Base-by-base conservation (phyloP, 2,797 vertebrate genomes). In the Serranus cabrilla region DNA sequence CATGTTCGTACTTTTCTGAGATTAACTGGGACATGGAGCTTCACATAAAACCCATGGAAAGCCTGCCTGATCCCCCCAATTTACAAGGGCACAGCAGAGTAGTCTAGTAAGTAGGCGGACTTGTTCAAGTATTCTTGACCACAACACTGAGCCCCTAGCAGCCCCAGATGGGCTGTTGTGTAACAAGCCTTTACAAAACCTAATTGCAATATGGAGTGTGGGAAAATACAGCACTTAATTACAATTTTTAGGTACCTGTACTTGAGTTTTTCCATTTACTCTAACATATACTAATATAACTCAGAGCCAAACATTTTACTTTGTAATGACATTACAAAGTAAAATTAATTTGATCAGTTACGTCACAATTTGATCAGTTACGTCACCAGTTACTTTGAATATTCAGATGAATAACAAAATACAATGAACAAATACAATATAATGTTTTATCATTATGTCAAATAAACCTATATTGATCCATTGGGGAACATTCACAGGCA, bases 21-120 rank as follows among this genome's bases (percentile, higher is more conserved):
- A 68, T n/a, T 13, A 46, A 61, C 58, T 61, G 42, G 39, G 8
- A 59, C 42, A 61, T 13, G 17, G 58, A 25, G 42, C 23, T n/a
- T 61, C 23, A 46, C 12, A 61, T 31, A 46, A 61, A 60, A n/a
- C 10, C 46, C n/a, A n/a, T 6, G 5, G 23, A 61, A 51, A 51
- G 34, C 47, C 31, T 39, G 20, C 12, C 31, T 25, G 54, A 25
- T 57, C 20, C 20, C 14, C 43, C 16, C 11, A 37, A 2, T 45
- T 45, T 45, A 45, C 10, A 31, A 46, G n/a, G 4, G 14, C 2
- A 4, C 3, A 17, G 52, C 18, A 56, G n/a, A 55, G 6, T 16
- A 9, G 25, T 20, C 39, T 11, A 20, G 47, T 13, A 21, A 50
- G 11, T 50, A 50, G 11, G 20, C 7, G 21, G 18, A 45, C 58